These are phyloP conservation scores for Hippocampus mohnikei DNA, from an alignment of 2,113 vertebrate genomes.

Conservation along the genomic window DNA sequence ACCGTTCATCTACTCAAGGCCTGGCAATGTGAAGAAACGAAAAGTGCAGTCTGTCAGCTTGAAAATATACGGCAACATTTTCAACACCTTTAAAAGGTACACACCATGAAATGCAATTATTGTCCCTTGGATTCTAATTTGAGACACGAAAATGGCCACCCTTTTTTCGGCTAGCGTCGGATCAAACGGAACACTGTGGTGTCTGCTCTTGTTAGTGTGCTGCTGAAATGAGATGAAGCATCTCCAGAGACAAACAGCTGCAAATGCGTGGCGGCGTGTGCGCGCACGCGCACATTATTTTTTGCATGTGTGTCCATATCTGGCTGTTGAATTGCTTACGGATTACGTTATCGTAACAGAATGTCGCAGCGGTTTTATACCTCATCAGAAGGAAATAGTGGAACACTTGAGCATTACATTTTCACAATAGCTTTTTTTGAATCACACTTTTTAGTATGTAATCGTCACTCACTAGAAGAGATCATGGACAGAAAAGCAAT, in stretches of 20 bases:
- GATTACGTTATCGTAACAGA: background rate
- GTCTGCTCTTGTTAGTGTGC: slow-evolving; percentile 1
- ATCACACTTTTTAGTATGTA: background rate
- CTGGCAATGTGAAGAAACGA: background rate
- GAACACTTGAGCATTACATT: background rate
- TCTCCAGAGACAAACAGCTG: background rate
- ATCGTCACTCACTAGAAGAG: background rate
- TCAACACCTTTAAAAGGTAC: background rate
- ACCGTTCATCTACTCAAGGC: background rate
- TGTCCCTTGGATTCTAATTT: background rate
- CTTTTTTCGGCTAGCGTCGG: background rate
- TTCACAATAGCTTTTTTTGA: background rate
- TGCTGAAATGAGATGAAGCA: background rate
- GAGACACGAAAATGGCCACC: background rate
- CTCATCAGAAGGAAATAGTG: background rate
- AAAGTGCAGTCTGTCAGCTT: background rate
- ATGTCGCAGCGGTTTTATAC: background rate
- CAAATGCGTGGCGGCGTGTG: background rate
- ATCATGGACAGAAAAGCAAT: background rate
- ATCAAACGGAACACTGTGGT: background rate
- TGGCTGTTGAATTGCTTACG: background rate
- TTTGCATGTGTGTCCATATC: background rate
- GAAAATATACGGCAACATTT: background rate
- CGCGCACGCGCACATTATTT: too few species aligned
- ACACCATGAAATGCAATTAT: background rate